Percentiles rank a stretch among this genome's conserved stretches.
Conservation (phyloP, 2,888 invertebrate genomes). For the Lacanobia oleracea region DNA sequence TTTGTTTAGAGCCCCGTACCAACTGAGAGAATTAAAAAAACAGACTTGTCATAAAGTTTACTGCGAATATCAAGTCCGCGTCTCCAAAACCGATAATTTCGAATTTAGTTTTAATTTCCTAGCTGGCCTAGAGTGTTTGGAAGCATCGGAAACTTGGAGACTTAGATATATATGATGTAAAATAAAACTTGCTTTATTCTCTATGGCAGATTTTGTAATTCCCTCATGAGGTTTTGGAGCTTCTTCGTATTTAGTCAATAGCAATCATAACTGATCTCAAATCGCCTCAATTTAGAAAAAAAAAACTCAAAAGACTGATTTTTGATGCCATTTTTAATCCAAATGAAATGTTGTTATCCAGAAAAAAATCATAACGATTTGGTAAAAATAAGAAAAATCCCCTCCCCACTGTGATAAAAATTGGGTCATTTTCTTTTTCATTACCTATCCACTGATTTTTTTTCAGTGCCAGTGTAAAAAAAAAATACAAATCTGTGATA, state of each 20-base stretch:
- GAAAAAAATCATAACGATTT: slow-evolving; percentile 35
- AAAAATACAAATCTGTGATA: slow-evolving; percentile 60
- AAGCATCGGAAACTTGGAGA: not conserved
- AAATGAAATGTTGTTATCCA: slow-evolving; percentile 55
- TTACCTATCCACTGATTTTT: not conserved
- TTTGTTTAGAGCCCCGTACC: slow-evolving; percentile 22
- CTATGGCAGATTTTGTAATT: slow-evolving; percentile 11
- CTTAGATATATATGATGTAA: not conserved
- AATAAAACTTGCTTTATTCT: not conserved
- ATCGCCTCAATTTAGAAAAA: slow-evolving; percentile 62
- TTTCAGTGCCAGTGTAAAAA: not conserved
- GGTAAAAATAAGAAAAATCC: slow-evolving; percentile 62
- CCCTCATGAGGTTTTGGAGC: slow-evolving; percentile 2
- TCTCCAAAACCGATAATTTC: too few relatives aligned
- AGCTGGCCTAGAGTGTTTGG: not conserved
- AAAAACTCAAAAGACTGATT: slow-evolving; percentile 70
- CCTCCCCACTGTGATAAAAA: slow-evolving; percentile 51
- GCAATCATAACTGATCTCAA: slow-evolving; percentile 67
- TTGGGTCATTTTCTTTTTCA: slow-evolving; percentile 17
- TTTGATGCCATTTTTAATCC: slow-evolving; percentile 67
- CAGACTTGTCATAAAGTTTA: not conserved
- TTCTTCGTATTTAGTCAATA: slow-evolving; percentile 56
- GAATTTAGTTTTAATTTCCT: too few relatives aligned
- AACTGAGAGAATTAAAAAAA: slow-evolving; percentile 13
- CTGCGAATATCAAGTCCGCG: not conserved